Percentiles rank a stretch among this genome's conserved stretches.
Evolutionary conservation across 2,888 invertebrate species (phyloP).

Genomic region (Eilema depressum): DNA sequence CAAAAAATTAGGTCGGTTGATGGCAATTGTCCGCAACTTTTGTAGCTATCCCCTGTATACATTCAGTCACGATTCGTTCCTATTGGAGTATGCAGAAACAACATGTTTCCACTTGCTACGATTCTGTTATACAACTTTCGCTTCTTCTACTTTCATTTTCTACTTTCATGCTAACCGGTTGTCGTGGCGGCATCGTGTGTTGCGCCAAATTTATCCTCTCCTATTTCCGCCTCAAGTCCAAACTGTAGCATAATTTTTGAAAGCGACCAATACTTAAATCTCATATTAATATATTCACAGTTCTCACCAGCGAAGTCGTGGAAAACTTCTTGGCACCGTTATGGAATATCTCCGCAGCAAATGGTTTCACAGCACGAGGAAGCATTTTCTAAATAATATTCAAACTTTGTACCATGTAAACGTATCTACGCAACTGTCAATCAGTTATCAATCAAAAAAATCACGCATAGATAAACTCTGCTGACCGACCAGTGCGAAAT

Average conservation of each 20-base stretch:
- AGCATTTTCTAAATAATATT: conserved; percentile 4
- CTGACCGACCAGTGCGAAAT: conserved; percentile 3
- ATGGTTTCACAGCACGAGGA: background rate
- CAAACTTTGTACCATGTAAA: background rate
- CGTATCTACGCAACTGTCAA: background rate
- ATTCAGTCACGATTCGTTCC: too few species aligned
- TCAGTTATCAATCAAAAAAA: background rate
- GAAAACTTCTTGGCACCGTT: conserved; percentile 1
- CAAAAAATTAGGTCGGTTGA: background rate
- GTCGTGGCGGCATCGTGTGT: too few species aligned
- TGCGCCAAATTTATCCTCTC: too few species aligned
- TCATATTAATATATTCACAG: background rate
- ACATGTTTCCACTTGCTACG: too few species aligned
- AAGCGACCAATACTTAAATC: background rate
- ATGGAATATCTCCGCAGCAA: background rate
- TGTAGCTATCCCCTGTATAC: too few species aligned
- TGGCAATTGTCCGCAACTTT: too few species aligned
- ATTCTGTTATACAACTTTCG: too few species aligned
- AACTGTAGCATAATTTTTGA: too few species aligned
- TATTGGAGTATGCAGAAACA: too few species aligned
- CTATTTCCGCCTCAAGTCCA: too few species aligned
- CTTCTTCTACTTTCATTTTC: too few species aligned
- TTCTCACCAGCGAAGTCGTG: background rate
- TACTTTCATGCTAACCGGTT: too few species aligned
- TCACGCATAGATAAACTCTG: background rate